phyloP scores from a whole-genome alignment of 2,797 vertebrate species.

The Pelobates cultripes region DNA sequence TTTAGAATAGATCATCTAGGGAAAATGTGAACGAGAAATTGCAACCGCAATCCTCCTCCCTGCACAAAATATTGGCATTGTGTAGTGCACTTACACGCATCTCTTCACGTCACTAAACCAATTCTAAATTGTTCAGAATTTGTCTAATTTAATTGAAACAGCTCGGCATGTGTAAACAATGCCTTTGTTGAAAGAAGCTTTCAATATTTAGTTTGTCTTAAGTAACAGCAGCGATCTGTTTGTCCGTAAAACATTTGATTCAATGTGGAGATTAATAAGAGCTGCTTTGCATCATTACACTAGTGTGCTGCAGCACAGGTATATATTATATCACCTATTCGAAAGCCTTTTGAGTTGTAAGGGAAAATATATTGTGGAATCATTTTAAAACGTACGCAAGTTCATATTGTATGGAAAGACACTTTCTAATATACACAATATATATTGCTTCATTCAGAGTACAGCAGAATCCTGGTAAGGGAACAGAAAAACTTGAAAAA shows the following conservation, averaged over 20 bases:
- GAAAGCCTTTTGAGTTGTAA: too few relatives aligned
- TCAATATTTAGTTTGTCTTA: constrained; percentile 82
- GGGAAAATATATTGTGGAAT: too few relatives aligned
- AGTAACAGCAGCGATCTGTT: constrained; percentile 80
- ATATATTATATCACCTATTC: not conserved
- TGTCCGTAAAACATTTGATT: constrained; percentile 79
- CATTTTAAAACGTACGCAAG: too few relatives aligned
- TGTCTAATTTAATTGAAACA: constrained; percentile 80
- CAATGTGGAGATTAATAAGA: constrained; percentile 72
- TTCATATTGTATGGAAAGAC: too few relatives aligned
- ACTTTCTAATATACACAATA: too few relatives aligned
- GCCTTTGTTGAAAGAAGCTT: constrained; percentile 82
- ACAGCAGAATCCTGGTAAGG: too few relatives aligned
- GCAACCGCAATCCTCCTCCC: not conserved
- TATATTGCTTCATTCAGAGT: too few relatives aligned
- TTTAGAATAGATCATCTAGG: not conserved
- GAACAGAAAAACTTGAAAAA: too few relatives aligned
- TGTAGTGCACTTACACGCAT: not conserved
- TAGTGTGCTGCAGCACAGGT: constrained; percentile 57
- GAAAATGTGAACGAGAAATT: not conserved
- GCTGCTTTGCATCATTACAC: constrained; percentile 63
- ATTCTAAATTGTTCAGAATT: constrained; percentile 72
- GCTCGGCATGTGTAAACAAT: constrained; percentile 76
- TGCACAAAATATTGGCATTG: constrained; percentile 5
- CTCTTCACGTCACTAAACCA: constrained; percentile 62